Evolutionary conservation across 2,797 vertebrate species (phyloP).

Genomic region (Melanotaenia maccullochi): DNA sequence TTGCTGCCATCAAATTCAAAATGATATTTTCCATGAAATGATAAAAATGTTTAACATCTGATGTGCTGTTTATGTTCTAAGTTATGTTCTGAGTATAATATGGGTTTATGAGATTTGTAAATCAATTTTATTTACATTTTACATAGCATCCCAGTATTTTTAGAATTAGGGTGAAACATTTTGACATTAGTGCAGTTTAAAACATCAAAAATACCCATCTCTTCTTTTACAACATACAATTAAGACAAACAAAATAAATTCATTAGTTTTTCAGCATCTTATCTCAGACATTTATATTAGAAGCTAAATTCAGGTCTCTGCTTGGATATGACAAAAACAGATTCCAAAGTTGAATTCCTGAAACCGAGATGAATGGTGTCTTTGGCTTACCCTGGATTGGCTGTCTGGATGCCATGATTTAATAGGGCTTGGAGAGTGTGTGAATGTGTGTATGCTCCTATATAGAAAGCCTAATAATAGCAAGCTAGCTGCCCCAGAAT

Average conservation of each 20-base stretch:
- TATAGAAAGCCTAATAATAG: conserved; percentile 61
- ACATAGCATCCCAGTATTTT: background rate
- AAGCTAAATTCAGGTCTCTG: conserved; percentile 2
- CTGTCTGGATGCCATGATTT: conserved; percentile 62
- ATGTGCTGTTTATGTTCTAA: background rate
- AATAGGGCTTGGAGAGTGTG: conserved; percentile 41
- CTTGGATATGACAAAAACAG: conserved; percentile 46
- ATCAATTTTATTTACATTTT: background rate
- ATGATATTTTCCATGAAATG: background rate
- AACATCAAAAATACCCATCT: background rate
- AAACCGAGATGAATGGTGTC: conserved; percentile 64
- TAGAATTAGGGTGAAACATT: too few species aligned
- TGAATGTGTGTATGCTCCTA: conserved; percentile 41
- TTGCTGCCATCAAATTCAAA: background rate
- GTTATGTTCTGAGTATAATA: background rate
- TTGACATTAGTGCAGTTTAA: background rate
- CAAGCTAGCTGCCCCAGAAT: conserved; percentile 22
- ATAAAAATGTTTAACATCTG: too few species aligned
- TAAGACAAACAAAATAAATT: conserved; percentile 8
- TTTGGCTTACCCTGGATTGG: conserved; percentile 57
- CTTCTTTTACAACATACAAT: background rate
- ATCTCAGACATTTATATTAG: conserved; percentile 28
- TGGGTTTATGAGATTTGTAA: background rate
- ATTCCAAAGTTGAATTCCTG: conserved; percentile 42
- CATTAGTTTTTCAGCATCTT: conserved; percentile 4